phyloP scores from a whole-genome alignment of 2,888 invertebrate genomes.

The Synanthedon myopaeformis region DNA sequence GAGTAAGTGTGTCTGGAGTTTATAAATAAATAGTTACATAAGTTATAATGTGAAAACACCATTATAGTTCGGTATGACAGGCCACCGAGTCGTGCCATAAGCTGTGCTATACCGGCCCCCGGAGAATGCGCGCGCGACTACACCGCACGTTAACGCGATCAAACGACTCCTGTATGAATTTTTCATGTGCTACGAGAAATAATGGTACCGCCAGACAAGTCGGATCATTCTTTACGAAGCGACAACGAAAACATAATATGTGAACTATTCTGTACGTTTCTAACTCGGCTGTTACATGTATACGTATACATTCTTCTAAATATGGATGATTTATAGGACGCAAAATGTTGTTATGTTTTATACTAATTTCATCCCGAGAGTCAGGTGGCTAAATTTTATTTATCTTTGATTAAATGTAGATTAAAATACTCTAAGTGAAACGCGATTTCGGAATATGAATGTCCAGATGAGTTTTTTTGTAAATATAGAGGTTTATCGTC shows the following conservation, averaged over 20 bases:
- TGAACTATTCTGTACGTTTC: conserved; percentile 25
- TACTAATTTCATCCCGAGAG: no score
- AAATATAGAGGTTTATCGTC: conserved; percentile 64
- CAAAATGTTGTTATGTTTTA: no score
- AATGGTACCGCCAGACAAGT: conserved; percentile 57
- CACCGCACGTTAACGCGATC: conserved; percentile 48
- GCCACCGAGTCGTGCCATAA: conserved; percentile 20
- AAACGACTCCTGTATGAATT: conserved; percentile 57
- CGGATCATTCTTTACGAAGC: conserved; percentile 68
- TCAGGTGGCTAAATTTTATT: no score
- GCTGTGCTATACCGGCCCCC: conserved; percentile 33
- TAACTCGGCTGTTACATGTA: neutral
- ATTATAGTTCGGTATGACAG: neutral
- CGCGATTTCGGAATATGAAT: no score
- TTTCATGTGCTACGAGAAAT: conserved; percentile 61
- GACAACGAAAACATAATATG: conserved; percentile 58
- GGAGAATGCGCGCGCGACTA: conserved; percentile 41
- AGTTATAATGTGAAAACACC: no score
- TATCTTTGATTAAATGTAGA: no score
- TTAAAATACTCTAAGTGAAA: no score
- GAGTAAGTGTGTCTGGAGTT: no score
- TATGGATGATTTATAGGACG: no score
- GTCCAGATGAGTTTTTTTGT: no score
- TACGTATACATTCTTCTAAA: neutral
- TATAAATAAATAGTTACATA: no score